These are phyloP conservation scores for Eriosoma lanigerum DNA, from an alignment of 1,140 invertebrate genomes.

Conservation along the genomic window DNA sequence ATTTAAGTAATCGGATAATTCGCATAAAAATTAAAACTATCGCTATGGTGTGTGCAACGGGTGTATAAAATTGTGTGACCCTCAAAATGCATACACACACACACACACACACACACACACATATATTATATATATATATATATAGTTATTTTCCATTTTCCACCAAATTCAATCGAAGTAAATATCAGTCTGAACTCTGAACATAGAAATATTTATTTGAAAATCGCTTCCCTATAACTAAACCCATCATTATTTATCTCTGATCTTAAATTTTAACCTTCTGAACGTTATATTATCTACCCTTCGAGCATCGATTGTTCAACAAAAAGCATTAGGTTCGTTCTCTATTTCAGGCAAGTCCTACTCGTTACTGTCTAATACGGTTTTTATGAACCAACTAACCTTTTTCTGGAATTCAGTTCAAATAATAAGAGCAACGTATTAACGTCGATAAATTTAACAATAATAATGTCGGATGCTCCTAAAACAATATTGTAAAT, in stretches of 20 bases:
- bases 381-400: neutral
- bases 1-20: too few relatives aligned
- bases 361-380: neutral
- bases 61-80: neutral
- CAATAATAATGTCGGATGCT: neutral
- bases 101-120: too few relatives aligned
- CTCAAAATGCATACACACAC: neutral
- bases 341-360: neutral
- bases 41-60: neutral
- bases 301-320: neutral
- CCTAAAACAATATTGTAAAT: too few relatives aligned
- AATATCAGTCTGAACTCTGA: neutral
- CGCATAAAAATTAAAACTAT: too few relatives aligned
- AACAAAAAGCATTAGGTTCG: too few relatives aligned
- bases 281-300: neutral
- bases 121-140: too few relatives aligned
- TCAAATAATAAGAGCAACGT: neutral
- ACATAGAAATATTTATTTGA: slow-evolving; percentile 5
- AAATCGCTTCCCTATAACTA: neutral
- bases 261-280: slow-evolving; percentile 8
- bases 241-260: slow-evolving; percentile 5
- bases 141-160: neutral
- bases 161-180: neutral
- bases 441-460: neutral
- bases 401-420: neutral